Evolutionary conservation across 1,140 invertebrate species (phyloP).

Genomic region (Microplitis mediator): DNA sequence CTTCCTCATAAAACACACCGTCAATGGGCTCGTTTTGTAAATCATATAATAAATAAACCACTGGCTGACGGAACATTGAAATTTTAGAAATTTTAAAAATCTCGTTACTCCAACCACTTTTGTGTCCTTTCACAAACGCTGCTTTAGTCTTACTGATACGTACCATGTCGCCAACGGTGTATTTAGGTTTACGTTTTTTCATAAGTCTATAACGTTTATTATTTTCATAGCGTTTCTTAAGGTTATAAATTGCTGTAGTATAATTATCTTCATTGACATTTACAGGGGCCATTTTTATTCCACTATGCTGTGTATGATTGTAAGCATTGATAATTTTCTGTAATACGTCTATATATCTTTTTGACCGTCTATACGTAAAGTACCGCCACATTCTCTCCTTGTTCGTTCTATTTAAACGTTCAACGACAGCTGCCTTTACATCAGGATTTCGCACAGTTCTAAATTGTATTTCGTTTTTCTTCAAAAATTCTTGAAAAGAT

Average conservation of each 20-base stretch:
- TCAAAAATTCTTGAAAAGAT: too few relatives aligned
- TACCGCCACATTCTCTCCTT: constrained; percentile 40
- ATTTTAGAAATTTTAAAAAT: background rate
- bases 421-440: constrained; percentile 35
- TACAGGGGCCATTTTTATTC: constrained; percentile 4
- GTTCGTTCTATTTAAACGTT: constrained; percentile 37
- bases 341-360: constrained; percentile 33
- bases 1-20: background rate
- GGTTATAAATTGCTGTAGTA: background rate
- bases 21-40: background rate
- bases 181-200: constrained; percentile 15
- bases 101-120: background rate
- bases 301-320: constrained; percentile 25
- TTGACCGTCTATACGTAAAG: constrained; percentile 26
- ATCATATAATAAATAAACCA: background rate
- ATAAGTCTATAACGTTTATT: too few relatives aligned
- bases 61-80: background rate
- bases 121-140: constrained; percentile 14
- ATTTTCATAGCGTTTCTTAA: background rate
- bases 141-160: constrained; percentile 19
- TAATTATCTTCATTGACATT: background rate
- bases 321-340: constrained; percentile 28
- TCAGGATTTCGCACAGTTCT: constrained; percentile 25
- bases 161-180: constrained; percentile 15
- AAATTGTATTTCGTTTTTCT: background rate